Evolutionary conservation across 1,140 invertebrate genomes (phyloP).

Genomic region (Atta colombica): DNA sequence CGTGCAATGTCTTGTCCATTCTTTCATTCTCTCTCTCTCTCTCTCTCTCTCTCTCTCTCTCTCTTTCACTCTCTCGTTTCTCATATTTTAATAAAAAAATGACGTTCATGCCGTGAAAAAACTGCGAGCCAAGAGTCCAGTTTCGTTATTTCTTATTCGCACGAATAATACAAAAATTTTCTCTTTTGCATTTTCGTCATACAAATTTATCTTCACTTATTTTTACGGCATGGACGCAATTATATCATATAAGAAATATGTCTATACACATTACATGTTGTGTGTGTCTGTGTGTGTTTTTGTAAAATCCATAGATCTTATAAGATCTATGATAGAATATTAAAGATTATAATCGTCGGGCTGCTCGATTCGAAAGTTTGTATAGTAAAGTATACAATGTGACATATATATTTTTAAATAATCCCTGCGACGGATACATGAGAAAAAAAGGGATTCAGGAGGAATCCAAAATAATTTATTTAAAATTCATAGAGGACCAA

Average conservation of each 20-base stretch:
- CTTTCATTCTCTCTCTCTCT: conserved; percentile 41
- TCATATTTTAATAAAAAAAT: conserved; percentile 45
- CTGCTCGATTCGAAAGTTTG: conserved; percentile 76
- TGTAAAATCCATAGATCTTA: no score
- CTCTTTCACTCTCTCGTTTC: conserved; percentile 70
- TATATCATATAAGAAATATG: conserved; percentile 28
- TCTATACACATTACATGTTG: neutral
- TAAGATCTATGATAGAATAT: conserved; percentile 48
- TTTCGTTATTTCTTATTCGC: neutral
- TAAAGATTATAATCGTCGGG: conserved; percentile 72
- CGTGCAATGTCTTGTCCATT: conserved; percentile 40
- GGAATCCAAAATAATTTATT: neutral
- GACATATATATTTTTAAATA: neutral
- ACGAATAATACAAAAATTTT: neutral
- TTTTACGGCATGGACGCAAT: neutral
- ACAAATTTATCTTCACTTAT: neutral
- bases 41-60: conserved; percentile 57
- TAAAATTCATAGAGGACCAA: neutral
- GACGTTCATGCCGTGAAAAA: conserved; percentile 22
- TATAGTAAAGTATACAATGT: neutral
- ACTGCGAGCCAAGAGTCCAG: neutral
- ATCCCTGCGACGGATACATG: neutral
- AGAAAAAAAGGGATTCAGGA: neutral
- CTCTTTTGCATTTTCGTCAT: neutral
- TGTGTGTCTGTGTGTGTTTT: neutral